These are phyloP conservation scores for Gymnogyps californianus DNA, from an alignment of 2,113 vertebrate species.

Conservation along the genomic window DNA sequence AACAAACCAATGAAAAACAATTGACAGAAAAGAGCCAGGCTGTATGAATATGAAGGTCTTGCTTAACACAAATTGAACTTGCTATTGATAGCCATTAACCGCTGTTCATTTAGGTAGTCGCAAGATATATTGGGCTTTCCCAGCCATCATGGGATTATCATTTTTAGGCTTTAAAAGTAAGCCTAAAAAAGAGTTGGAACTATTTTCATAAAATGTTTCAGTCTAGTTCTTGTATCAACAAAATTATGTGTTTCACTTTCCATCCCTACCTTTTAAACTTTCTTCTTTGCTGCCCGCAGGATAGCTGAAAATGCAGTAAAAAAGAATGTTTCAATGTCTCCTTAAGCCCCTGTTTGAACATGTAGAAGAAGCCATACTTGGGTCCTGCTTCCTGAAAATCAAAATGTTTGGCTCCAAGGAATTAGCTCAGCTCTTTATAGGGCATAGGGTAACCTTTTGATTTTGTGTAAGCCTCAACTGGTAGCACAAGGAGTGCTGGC, in stretches of 20 bases:
- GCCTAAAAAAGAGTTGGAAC: not conserved
- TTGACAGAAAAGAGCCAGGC: not conserved
- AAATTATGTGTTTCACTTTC: not conserved
- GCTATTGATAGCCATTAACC: not conserved
- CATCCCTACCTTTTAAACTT: not conserved
- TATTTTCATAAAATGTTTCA: not conserved
- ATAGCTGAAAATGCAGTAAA: not conserved
- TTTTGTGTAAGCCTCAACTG: not conserved
- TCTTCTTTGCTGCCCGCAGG: not conserved
- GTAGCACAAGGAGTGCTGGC: not conserved
- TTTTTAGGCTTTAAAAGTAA: not conserved
- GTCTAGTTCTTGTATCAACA: not conserved
- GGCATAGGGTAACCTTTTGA: not conserved
- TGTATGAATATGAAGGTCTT: not conserved
- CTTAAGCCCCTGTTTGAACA: not conserved
- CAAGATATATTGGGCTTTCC: not conserved
- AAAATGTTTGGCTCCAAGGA: not conserved
- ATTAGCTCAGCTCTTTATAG: not conserved
- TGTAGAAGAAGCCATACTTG: not conserved
- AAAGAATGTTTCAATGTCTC: not conserved
- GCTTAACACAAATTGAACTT: not conserved
- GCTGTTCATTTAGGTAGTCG: not conserved
- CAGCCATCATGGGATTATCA: not conserved
- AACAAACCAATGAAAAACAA: not conserved
- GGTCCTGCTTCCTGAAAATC: not conserved